Conservation (phyloP, 2,113 vertebrate species). For the Solenodon paradoxus region DNA sequence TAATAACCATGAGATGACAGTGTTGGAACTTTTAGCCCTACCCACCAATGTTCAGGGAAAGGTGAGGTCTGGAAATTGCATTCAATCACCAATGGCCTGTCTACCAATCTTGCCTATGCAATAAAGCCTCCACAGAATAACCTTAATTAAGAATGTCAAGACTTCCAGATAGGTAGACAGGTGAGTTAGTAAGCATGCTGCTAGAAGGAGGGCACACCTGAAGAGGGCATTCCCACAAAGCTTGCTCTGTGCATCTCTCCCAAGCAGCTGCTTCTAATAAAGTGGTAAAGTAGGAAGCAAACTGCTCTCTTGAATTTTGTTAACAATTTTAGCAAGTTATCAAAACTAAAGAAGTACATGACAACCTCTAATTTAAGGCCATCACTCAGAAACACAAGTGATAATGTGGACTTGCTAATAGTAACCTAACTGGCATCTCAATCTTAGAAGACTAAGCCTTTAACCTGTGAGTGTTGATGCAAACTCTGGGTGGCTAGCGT, state of each 20-base stretch:
- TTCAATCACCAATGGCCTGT: background rate
- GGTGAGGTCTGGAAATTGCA: background rate
- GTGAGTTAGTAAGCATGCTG: too few species aligned
- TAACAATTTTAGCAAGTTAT: background rate
- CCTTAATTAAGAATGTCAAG: background rate
- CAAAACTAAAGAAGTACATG: background rate
- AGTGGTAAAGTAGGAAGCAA: background rate
- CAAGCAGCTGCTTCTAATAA: background rate
- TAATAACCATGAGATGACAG: background rate
- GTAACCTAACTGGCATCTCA: background rate
- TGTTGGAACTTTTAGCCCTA: background rate
- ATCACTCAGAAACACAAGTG: background rate
- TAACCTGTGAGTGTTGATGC: background rate
- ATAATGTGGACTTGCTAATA: background rate
- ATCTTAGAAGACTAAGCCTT: background rate
- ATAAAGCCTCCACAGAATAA: too few species aligned
- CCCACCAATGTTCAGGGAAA: background rate
- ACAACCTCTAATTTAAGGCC: background rate
- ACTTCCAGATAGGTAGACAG: background rate
- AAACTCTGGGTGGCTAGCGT: background rate
- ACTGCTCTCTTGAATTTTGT: background rate
- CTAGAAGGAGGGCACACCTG: background rate
- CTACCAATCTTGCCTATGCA: background rate
- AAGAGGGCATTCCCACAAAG: background rate
- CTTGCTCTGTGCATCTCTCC: too few species aligned